These are phyloP conservation scores for Alligator sinensis DNA, from an alignment of 2,113 vertebrate genomes.

Conservation along the genomic window DNA sequence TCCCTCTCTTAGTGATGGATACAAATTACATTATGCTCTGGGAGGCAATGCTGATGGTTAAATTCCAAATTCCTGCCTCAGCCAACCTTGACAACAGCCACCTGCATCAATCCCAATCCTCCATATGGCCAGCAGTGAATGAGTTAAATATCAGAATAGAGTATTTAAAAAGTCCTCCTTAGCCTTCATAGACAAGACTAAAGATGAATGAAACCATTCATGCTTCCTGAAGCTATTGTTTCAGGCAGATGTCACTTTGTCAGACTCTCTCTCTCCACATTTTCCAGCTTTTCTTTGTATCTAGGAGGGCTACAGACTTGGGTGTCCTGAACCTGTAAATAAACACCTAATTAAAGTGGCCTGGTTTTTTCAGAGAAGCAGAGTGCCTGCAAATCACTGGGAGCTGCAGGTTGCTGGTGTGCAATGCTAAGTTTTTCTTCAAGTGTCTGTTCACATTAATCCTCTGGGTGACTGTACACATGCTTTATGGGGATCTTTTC, in stretches of 20 bases:
- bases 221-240: background rate
- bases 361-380: background rate
- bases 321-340: background rate
- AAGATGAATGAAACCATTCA: background rate
- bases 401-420: background rate
- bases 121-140: background rate
- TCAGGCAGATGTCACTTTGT: background rate
- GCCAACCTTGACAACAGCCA: background rate
- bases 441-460: background rate
- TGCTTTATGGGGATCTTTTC: background rate
- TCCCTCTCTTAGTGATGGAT: accelerated
- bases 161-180: background rate
- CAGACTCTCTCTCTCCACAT: accelerated
- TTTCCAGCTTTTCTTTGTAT: background rate
- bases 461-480: background rate
- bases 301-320: background rate
- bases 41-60: background rate
- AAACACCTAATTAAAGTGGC: background rate
- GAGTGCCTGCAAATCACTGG: background rate
- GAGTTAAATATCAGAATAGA: background rate
- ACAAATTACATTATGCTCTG: accelerated
- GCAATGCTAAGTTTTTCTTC: background rate
- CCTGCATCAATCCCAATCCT: background rate
- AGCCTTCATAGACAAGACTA: background rate
- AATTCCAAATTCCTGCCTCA: background rate